phyloP scores from a whole-genome alignment of 2,113 vertebrate species.

The Rana temporaria region DNA sequence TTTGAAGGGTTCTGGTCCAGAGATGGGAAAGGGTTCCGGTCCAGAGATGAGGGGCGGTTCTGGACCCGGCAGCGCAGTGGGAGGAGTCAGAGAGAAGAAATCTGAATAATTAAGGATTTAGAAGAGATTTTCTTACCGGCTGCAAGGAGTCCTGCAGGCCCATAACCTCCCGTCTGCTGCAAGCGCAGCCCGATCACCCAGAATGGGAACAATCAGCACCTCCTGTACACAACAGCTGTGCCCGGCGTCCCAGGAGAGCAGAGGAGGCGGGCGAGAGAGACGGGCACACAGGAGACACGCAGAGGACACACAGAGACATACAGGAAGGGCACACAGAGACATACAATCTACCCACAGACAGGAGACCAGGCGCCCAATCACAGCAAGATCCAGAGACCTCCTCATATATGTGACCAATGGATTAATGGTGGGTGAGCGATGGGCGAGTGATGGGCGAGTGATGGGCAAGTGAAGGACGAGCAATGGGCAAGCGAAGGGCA shows the following conservation, averaged over 20 bases:
- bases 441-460: too few relatives aligned
- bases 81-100: neutral
- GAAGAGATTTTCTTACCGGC: slow-evolving; percentile 16
- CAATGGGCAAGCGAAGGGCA: too few relatives aligned
- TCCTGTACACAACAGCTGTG: slow-evolving; percentile 45
- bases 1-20: slow-evolving; percentile 87
- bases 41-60: neutral
- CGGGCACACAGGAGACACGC: neutral
- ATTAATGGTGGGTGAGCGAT: too few relatives aligned
- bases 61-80: neutral
- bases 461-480: too few relatives aligned
- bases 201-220: neutral
- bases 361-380: too few relatives aligned
- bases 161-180: neutral
- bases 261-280: neutral
- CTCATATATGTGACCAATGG: too few relatives aligned
- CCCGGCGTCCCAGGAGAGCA: slow-evolving; percentile 19
- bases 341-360: too few relatives aligned
- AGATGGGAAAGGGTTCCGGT: neutral
- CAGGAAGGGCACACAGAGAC: too few relatives aligned
- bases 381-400: too few relatives aligned
- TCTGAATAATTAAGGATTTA: too few relatives aligned
- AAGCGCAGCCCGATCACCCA: neutral
- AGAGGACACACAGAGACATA: neutral
- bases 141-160: slow-evolving; percentile 1